These are phyloP conservation scores for Orchesellides sinensis DNA, from an alignment of 2,888 invertebrate species.

Conservation along the genomic window DNA sequence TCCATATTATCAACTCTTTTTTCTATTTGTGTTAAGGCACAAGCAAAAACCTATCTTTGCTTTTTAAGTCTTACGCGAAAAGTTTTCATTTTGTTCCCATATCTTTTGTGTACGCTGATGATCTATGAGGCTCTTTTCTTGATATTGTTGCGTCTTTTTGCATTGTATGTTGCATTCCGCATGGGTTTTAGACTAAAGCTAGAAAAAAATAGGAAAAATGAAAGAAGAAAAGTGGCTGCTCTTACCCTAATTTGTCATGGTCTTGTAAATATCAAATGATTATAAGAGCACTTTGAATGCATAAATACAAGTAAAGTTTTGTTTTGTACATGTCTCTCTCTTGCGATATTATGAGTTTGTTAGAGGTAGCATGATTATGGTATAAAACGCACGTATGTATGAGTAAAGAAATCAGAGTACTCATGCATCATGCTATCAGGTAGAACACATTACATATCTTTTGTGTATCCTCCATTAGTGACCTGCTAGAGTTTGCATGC, in stretches of 20 bases:
- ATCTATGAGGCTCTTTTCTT: slow-evolving; percentile 28
- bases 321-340: not conserved
- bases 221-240: slow-evolving; percentile 48
- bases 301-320: not conserved
- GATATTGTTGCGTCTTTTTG: slow-evolving; percentile 22
- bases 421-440: not conserved
- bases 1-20: slow-evolving; percentile 49
- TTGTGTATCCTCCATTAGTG: too few species aligned
- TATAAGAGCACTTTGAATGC: not conserved
- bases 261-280: slow-evolving; percentile 46
- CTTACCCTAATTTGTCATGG: slow-evolving; percentile 45
- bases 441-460: not conserved
- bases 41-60: slow-evolving; percentile 5
- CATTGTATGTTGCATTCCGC: slow-evolving; percentile 13
- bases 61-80: slow-evolving; percentile 12
- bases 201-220: not conserved
- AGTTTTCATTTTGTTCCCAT: slow-evolving; percentile 26
- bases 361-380: not conserved
- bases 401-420: not conserved
- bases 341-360: not conserved
- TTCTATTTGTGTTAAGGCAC: too few species aligned
- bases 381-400: slow-evolving; percentile 3
- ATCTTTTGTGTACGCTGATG: slow-evolving; percentile 7
- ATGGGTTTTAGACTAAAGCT: not conserved
- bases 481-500: too few species aligned